These are phyloP conservation scores for Dolichallabes microphthalmus DNA, from an alignment of 2,113 vertebrate genomes.

Conservation along the genomic window DNA sequence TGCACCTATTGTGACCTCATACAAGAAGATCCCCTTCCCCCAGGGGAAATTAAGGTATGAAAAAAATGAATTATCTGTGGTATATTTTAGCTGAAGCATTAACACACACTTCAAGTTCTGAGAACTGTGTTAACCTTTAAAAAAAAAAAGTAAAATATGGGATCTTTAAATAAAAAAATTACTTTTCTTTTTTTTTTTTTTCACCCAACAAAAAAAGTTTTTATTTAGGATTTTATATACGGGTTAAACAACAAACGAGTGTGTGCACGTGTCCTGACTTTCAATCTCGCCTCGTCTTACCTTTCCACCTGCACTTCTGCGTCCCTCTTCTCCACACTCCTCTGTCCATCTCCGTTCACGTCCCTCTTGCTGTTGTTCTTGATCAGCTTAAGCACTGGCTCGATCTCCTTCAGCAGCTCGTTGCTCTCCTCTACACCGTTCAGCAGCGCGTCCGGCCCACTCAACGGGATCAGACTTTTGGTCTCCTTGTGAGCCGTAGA, in stretches of 20 bases:
- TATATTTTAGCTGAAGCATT: no score
- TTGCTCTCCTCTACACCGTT: slow-evolving; percentile 80
- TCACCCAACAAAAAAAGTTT: neutral
- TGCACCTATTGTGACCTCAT: no score
- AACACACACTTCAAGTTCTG: no score
- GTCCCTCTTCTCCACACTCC: slow-evolving; percentile 77
- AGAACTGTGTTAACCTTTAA: no score
- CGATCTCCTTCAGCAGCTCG: slow-evolving; percentile 89
- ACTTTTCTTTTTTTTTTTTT: no score
- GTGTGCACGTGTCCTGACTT: no score
- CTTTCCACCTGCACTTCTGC: slow-evolving; percentile 89
- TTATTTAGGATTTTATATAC: no score
- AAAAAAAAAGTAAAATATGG: no score
- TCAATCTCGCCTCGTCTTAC: slow-evolving; percentile 70
- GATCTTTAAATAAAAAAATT: no score
- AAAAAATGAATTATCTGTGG: no score
- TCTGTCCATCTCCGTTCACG: slow-evolving; percentile 72
- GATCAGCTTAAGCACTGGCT: slow-evolving; percentile 87
- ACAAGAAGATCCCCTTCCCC: no score
- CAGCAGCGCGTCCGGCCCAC: slow-evolving; percentile 67
- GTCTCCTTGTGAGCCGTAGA: slow-evolving; percentile 61
- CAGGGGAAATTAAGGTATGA: no score
- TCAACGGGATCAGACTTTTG: slow-evolving; percentile 58
- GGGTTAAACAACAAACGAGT: neutral
- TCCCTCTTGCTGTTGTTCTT: slow-evolving; percentile 75